Conservation (phyloP, 2,113 vertebrate genomes). For the Lipotes vexillifer region DNA sequence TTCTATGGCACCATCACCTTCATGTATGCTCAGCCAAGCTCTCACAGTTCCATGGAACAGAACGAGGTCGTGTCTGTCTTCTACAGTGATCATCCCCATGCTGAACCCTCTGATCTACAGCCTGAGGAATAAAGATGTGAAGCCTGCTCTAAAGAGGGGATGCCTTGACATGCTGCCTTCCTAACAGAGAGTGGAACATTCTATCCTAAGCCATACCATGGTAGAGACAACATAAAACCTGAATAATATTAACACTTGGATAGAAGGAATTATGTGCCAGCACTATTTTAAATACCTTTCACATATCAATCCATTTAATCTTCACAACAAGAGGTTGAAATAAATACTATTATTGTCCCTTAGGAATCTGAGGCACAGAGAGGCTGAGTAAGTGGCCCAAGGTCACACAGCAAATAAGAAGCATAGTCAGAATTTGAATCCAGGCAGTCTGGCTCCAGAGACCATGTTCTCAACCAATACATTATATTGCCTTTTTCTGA, state of each 20-base stretch:
- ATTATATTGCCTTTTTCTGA: background rate
- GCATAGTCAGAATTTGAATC: background rate
- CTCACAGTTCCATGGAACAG: background rate
- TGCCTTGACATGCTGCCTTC: background rate
- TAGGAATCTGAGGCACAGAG: background rate
- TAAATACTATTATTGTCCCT: background rate
- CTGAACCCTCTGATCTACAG: conserved; percentile 47
- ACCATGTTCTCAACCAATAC: background rate
- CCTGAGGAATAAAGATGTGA: conserved; percentile 54
- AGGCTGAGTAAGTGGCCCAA: background rate
- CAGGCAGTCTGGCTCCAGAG: background rate
- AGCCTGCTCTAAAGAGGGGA: conserved; percentile 3
- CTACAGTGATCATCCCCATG: background rate
- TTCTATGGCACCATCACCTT: background rate
- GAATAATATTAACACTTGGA: background rate
- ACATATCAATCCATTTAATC: background rate
- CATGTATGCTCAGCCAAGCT: conserved; percentile 1
- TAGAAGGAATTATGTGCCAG: background rate
- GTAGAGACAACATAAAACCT: background rate
- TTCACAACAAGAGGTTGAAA: background rate
- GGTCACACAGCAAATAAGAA: background rate
- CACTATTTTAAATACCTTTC: background rate
- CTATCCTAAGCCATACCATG: background rate
- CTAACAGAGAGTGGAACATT: background rate
- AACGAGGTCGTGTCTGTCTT: conserved; percentile 24